Base-by-base conservation (phyloP, 2,888 invertebrate species). In the Agrotis puta region DNA sequence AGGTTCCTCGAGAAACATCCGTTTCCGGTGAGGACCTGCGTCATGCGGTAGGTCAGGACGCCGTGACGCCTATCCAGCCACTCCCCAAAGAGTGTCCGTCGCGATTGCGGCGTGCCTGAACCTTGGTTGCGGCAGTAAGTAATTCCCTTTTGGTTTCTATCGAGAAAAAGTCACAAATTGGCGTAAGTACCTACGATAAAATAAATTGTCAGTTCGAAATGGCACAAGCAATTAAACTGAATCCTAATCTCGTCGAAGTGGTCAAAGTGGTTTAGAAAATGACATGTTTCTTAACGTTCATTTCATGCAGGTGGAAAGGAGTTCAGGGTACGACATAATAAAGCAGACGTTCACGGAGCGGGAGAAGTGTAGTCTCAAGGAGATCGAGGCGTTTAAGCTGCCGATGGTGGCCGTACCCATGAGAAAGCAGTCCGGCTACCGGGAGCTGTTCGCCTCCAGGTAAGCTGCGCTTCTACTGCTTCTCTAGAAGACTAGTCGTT, bases 321-420 rank as follows among this genome's bases (percentile, higher is more conserved):
- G 96, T 59, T 93, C 97, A 0, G 97, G 96, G 13, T 97, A 97
- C 88, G 96, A 97, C 79, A 93, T 97, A 20, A 97, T 97, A 75
- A 96, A 96, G 87, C 94, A 96, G 84, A 97, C 97, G 2, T 97
- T 96, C 86, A 96, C 94, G 76, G 97, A 97, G 89, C 93, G 94
- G 4, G 97, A 97, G 89, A 97, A 97, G 89, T 97, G 97, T 83
- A 96, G 96, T 2, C 91, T 97, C 24, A 95, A 95, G 88, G 96
- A 97, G 85, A 93, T 97, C 82, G 96, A 96, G 78, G 96, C 97
- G 2, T 97, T 97, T 91, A 95, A 95, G 77, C 86, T 97, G 84
- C 97, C 97, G 59, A 94, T 95, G 90, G 93, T 97, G 74, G 94
- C 96, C 14, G 91, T 97, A 77, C 96, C 97, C 13, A 92, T 97